A percentile compares a stretch with the other conserved stretches of the same genome.
phyloP scores from a whole-genome alignment of 2,888 invertebrate genomes.

The Podotricha telesiphe region DNA sequence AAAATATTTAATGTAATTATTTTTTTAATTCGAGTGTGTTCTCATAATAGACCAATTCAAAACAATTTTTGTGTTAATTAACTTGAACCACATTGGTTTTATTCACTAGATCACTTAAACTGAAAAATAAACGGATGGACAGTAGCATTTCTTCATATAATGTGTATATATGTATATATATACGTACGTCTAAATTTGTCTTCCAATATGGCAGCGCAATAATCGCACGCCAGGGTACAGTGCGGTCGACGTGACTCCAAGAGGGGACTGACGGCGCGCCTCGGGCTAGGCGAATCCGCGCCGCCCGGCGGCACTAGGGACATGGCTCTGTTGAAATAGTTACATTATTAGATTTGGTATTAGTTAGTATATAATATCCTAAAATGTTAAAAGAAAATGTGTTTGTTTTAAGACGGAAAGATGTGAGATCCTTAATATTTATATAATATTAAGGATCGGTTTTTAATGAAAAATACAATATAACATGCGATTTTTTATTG shows the following conservation, averaged over 20 bases:
- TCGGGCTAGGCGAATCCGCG: conserved; percentile 84
- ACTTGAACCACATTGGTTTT: too few relatives aligned
- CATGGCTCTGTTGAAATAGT: conserved; percentile 68
- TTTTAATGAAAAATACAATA: neutral
- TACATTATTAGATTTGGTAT: neutral
- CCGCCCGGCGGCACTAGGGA: conserved; percentile 84
- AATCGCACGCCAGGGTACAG: conserved; percentile 89
- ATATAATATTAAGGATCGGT: neutral
- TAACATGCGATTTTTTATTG: too few relatives aligned
- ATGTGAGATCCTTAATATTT: too few relatives aligned
- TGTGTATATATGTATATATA: neutral
- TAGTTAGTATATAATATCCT: neutral
- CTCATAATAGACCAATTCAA: too few relatives aligned
- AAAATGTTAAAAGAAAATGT: neutral
- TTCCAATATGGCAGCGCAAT: conserved; percentile 87
- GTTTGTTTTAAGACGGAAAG: too few relatives aligned
- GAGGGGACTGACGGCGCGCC: conserved; percentile 87
- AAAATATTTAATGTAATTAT: too few relatives aligned
- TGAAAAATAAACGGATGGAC: neutral
- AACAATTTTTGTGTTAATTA: too few relatives aligned
- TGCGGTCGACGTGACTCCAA: conserved; percentile 87
- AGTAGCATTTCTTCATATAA: neutral
- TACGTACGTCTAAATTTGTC: conserved; percentile 86
- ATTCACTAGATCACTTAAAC: too few relatives aligned
- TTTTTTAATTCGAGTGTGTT: too few relatives aligned